phyloP scores from a whole-genome alignment of 2,888 invertebrate species.

The Cartodere bifasciata region DNA sequence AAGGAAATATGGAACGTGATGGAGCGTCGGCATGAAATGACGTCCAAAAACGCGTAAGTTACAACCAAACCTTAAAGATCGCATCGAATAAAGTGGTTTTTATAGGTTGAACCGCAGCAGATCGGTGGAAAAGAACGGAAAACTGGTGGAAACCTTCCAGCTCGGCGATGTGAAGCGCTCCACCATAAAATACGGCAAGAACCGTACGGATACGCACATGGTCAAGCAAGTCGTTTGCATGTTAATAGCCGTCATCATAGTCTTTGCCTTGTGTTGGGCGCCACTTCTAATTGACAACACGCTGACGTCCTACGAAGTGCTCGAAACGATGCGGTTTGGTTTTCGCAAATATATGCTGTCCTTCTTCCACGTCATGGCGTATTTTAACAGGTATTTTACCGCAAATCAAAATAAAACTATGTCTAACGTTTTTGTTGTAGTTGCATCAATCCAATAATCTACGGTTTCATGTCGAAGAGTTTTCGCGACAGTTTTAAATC shows the following conservation, averaged over 20 bases:
- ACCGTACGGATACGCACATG: conserved; percentile 25
- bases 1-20: conserved; percentile 51
- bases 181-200: conserved; percentile 10
- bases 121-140: too few species aligned
- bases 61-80: too few species aligned
- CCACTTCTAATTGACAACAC: conserved; percentile 53
- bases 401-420: too few species aligned
- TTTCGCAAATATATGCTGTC: conserved; percentile 46
- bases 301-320: conserved; percentile 45
- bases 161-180: conserved; percentile 11
- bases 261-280: conserved; percentile 58
- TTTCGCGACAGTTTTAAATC: conserved; percentile 47
- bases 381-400: conserved; percentile 57
- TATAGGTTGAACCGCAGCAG: too few species aligned
- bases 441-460: conserved; percentile 59
- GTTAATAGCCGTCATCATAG: conserved; percentile 54
- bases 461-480: conserved; percentile 62
- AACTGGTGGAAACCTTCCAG: conserved; percentile 12
- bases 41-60: conserved; percentile 39
- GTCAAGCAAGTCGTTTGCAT: conserved; percentile 56
- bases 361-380: conserved; percentile 51
- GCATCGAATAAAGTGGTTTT: too few species aligned
- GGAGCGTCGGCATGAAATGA: conserved; percentile 45
- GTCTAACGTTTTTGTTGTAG: conserved; percentile 33
- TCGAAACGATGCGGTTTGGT: conserved; percentile 40